Percentiles rank a stretch among this genome's conserved stretches.
phyloP scores from a whole-genome alignment of 64 coral and sea anemone species.

The Acropora yongei region DNA sequence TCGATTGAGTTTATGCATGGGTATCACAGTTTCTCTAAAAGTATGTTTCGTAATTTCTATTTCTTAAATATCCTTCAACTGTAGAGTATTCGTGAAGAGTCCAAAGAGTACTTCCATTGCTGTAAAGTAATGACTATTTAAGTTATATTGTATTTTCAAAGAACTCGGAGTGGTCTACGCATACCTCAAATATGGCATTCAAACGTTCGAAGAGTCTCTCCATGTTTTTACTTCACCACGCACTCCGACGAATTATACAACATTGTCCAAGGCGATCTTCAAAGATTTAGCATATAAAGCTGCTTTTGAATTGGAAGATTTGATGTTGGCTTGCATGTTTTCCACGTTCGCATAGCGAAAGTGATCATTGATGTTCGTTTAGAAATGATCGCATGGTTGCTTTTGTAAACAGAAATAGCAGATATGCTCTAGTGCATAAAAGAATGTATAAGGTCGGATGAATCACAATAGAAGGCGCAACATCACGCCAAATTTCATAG shows the following conservation, averaged over 20 bases:
- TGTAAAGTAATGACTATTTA: too few relatives aligned
- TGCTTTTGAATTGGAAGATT: conserved; percentile 1
- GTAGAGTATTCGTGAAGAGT: too few relatives aligned
- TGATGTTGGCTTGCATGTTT: conserved; percentile 45
- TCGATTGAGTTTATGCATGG: neutral
- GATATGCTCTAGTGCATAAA: neutral
- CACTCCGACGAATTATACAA: neutral
- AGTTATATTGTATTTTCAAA: too few relatives aligned
- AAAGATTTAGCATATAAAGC: neutral
- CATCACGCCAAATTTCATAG: neutral
- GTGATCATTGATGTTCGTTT: neutral
- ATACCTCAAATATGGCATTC: conserved; percentile 25
- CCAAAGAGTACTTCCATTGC: too few relatives aligned
- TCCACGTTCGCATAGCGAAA: conserved; percentile 7
- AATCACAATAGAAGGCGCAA: neutral
- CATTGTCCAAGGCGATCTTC: neutral
- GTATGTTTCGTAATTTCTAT: too few relatives aligned
- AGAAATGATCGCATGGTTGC: neutral
- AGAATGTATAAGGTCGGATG: neutral
- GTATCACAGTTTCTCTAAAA: too few relatives aligned
- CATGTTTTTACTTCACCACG: neutral
- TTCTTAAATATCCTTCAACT: too few relatives aligned
- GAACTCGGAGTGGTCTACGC: neutral
- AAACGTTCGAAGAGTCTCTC: conserved; percentile 1
- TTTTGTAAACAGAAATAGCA: neutral